These are phyloP conservation scores for Micromussa lordhowensis DNA, from an alignment of 92 coral and sea anemone genomes.

Conservation along the genomic window DNA sequence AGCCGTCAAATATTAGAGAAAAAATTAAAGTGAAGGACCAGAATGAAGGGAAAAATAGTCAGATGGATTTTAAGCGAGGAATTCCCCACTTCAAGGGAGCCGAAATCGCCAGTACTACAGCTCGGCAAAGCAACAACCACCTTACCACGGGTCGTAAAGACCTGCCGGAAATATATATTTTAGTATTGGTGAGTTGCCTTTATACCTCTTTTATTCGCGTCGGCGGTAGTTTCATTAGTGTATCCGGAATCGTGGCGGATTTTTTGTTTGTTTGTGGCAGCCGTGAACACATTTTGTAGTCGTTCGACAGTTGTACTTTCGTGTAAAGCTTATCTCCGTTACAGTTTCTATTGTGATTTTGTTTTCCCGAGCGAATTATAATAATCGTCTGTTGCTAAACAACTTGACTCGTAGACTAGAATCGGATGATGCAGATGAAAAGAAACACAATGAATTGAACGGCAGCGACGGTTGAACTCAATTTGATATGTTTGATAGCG, in stretches of 20 bases:
- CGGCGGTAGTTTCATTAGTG: slow-evolving; percentile 28
- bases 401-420: slow-evolving; percentile 16
- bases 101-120: slow-evolving; percentile 6
- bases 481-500: slow-evolving; percentile 38
- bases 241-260: slow-evolving; percentile 56
- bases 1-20: slow-evolving; percentile 5
- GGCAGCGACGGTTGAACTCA: slow-evolving; percentile 2
- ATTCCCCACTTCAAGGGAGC: slow-evolving; percentile 9
- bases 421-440: slow-evolving; percentile 14
- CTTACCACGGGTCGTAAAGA: slow-evolving; percentile 21
- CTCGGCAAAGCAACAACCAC: slow-evolving; percentile 6
- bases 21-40: neutral
- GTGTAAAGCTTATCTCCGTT: slow-evolving; percentile 5
- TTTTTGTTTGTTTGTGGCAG: slow-evolving; percentile 1
- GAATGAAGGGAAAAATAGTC: slow-evolving; percentile 35
- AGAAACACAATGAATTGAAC: neutral
- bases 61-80: slow-evolving; percentile 34
- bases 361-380: slow-evolving; percentile 28
- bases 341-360: slow-evolving; percentile 36
- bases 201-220: neutral
- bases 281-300: neutral
- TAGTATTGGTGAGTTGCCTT: slow-evolving; percentile 81
- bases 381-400: slow-evolving; percentile 48
- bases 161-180: slow-evolving; percentile 72
- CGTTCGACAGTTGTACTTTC: slow-evolving; percentile 9